These are phyloP conservation scores for Gibbula magus DNA, from an alignment of 2,888 invertebrate species.

Conservation along the genomic window DNA sequence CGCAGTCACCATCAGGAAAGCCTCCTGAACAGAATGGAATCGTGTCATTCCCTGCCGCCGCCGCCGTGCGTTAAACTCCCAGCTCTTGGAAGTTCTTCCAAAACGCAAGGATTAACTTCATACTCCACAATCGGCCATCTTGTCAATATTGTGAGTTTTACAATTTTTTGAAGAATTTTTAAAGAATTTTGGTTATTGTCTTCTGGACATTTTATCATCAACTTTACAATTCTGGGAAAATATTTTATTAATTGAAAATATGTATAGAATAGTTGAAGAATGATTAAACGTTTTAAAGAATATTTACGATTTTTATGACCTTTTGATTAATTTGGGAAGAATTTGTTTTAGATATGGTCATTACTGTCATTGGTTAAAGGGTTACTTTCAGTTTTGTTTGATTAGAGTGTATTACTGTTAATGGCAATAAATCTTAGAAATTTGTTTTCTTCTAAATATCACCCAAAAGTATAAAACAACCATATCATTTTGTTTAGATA, in stretches of 20 bases:
- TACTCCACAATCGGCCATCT: constrained; percentile 57
- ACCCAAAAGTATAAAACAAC: too few relatives aligned
- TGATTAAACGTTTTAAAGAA: too few relatives aligned
- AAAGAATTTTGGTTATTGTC: constrained; percentile 31
- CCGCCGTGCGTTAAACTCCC: constrained; percentile 36
- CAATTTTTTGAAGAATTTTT: neutral
- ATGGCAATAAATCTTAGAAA: too few relatives aligned
- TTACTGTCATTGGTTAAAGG: too few relatives aligned
- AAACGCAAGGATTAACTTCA: constrained; percentile 31
- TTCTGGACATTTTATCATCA: neutral
- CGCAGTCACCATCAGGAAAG: neutral
- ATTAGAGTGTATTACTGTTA: too few relatives aligned
- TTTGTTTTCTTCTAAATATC: too few relatives aligned
- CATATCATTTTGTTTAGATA: too few relatives aligned
- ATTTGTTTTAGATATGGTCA: too few relatives aligned
- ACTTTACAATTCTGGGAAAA: neutral
- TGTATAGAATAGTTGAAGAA: neutral
- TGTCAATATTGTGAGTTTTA: constrained; percentile 53
- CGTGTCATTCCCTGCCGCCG: constrained; percentile 60
- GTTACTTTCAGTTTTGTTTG: too few relatives aligned
- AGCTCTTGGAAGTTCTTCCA: constrained; percentile 23
- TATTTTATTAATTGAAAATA: neutral
- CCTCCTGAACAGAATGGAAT: constrained; percentile 48
- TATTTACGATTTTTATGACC: too few relatives aligned
- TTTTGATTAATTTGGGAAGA: too few relatives aligned